These are phyloP conservation scores for Melinaea menophilus DNA, from an alignment of 2,888 invertebrate genomes.

Conservation along the genomic window DNA sequence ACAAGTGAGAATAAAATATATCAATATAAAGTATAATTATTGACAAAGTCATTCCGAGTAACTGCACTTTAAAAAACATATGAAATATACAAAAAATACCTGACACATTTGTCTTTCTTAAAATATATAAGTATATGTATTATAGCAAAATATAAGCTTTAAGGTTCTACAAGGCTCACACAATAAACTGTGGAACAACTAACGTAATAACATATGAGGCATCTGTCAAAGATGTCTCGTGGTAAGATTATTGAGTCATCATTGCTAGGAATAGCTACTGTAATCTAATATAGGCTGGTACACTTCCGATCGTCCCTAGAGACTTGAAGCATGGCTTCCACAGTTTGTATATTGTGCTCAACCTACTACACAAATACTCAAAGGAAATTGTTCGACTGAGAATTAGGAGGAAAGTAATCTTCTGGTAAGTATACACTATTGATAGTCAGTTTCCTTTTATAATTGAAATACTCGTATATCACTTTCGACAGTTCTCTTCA, in stretches of 20 bases:
- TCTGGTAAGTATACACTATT: background rate
- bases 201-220: constrained; percentile 13
- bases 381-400: constrained; percentile 30
- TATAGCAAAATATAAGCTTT: no score
- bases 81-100: no score
- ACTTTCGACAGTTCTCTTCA: no score
- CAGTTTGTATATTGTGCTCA: constrained; percentile 62
- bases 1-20: no score
- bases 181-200: background rate
- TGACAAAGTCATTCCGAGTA: no score
- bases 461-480: no score
- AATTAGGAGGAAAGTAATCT: constrained; percentile 31
- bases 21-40: no score
- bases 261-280: constrained; percentile 38
- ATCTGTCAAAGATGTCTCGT: constrained; percentile 21
- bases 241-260: constrained; percentile 28
- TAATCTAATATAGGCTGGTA: constrained; percentile 50
- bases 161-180: no score
- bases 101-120: no score
- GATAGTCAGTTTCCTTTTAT: no score
- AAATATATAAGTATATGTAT: no score
- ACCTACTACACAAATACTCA: constrained; percentile 34
- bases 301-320: constrained; percentile 28
- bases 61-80: no score
- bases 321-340: constrained; percentile 51